Evolutionary conservation across 2,888 invertebrate genomes (phyloP).

Genomic region (Mimachlamys varia): DNA sequence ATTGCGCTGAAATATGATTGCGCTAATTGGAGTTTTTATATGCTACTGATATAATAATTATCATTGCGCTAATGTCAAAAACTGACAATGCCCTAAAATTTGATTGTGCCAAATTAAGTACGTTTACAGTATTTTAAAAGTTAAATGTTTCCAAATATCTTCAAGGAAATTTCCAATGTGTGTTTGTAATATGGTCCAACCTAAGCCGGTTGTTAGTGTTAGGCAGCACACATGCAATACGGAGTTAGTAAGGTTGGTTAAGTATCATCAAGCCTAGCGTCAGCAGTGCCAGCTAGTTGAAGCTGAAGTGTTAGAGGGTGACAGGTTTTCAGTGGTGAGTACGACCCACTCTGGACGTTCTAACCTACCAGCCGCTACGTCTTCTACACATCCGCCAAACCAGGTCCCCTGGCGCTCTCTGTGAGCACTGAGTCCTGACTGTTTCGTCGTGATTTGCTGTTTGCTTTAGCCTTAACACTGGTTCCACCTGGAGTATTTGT

Average conservation of each 20-base stretch:
- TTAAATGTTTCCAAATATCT: not conserved
- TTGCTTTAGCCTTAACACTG: not conserved
- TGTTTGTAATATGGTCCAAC: not conserved
- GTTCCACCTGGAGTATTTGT: conserved; percentile 36
- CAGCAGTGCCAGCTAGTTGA: not conserved
- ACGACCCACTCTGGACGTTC: not conserved
- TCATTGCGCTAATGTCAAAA: too few relatives aligned
- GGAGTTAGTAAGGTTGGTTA: not conserved
- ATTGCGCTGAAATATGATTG: too few relatives aligned
- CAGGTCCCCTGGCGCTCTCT: not conserved
- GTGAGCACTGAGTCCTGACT: not conserved
- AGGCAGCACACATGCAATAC: not conserved
- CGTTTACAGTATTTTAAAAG: too few relatives aligned
- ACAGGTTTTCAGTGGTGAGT: not conserved
- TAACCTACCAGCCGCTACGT: conserved; percentile 6
- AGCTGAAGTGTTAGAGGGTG: conserved; percentile 11
- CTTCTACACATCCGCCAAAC: not conserved
- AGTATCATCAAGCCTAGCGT: not conserved
- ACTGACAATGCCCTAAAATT: too few relatives aligned
- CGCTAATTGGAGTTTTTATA: too few relatives aligned
- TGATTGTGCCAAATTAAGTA: too few relatives aligned
- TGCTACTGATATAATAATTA: too few relatives aligned
- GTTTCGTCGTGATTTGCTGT: not conserved
- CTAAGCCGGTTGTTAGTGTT: not conserved
- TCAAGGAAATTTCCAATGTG: not conserved